Evolutionary conservation across 1,140 invertebrate species (phyloP), one percentile per base, ranked within the genome.

Genomic region (Drosophila ogumai): DNA sequence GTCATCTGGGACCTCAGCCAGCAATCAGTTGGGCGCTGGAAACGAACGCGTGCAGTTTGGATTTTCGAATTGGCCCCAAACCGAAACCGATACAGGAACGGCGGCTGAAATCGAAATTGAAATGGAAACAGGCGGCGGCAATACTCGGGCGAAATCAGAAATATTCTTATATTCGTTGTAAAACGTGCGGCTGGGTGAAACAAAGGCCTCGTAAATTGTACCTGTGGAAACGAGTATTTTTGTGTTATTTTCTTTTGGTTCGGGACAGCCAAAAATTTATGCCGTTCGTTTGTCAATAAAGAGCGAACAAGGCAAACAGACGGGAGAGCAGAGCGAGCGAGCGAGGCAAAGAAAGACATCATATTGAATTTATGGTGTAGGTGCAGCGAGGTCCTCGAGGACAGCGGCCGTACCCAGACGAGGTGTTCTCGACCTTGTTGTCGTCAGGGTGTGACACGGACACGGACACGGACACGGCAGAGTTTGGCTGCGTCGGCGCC

Each of bases 31-130:
- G 85, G 50, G 66, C 69, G 64, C 75, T 85, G 85, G 81, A 69
- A 79, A 75, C 75, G 77, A 81, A 79, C 69, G 85, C 81, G 85
- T 81, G 74, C 85, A 90, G 85, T 90, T 79, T 90, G 66, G 44
- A 79, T 64, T 81, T 69, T 72, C 74, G 34, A 65, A 69, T 63
- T 81, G 41, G 49, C 41, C 43, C 59, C 54, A 76, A 76, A 66
- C n/a, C 65, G 3, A 61, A 72, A 38, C 46, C 13, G 41, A 63
- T 46, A 63, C 19, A 32, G 50, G 31, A 34, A 2, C 50, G 9
- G 50, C 34, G 13, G 1, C 36, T 41, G 41, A 31, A 32, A 36
- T 52, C 38, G 40, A 57, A 44, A 57, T 68, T 31, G 50, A 49
- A 68, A 19, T 22, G 50, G 50, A 54, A 54, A 22, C 31, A 4